Base-by-base conservation (phyloP, 2,797 vertebrate genomes). In the Serranus cabrilla region DNA sequence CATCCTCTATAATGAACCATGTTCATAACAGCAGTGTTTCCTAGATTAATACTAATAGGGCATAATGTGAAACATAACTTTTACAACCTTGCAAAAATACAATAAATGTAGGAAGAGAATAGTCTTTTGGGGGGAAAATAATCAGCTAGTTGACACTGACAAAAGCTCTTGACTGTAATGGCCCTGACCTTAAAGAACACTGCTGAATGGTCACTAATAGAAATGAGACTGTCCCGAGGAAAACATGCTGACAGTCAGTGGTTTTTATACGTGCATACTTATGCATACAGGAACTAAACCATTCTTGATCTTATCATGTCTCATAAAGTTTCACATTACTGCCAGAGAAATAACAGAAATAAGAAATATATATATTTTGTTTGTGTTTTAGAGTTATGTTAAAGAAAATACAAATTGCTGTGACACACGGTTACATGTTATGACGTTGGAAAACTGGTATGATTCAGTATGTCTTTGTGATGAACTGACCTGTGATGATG, bases 301-400 rank as follows among this genome's bases (percentile, higher is more conserved):
- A 87, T 55, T 74, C 5, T 67, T 82, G 62, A 80, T 83, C 78
- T 63, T 78, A 83, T 65, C 70, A 49, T 55, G 60, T 69, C 7
- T 47, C 54, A 25, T 64, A 70, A 68, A 84, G 43, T 62, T 57
- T 45, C 69, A 46, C 42, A 51, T 85, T 79, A 82, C 57, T 82
- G 63, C 60, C 40, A 67, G 66, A 63, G 61, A 85, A 56, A 23
- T 74, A 40, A 20, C 25, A 56, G n/a, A 61, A 66, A 46, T 5
- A 13, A 10, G 42, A 65, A 47, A 46, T 23, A 10, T 4, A 18
- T 27, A n/a, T 7, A 20, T 20, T 34, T 7, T 11, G 31, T 50
- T 4, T 37, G 34, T 76, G 5, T 50, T n/a, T n/a, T n/a, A n/a
- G n/a, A n/a, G n/a, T n/a, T n/a, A n/a, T n/a, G n/a, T n/a, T n/a